These are phyloP conservation scores for Gila orcuttii DNA, from an alignment of 2,113 vertebrate genomes.

Conservation along the genomic window DNA sequence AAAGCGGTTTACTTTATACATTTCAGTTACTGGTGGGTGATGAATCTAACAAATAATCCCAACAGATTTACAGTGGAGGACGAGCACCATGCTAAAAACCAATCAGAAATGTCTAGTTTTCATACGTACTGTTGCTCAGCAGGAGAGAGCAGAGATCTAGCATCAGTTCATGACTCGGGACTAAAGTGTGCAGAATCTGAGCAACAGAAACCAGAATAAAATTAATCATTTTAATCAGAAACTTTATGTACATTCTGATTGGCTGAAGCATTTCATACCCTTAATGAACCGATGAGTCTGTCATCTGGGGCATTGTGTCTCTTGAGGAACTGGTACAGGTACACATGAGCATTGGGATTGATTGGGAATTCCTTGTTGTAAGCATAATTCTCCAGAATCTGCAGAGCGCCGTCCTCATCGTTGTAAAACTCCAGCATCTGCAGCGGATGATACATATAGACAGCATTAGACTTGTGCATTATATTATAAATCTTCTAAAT, in stretches of 20 bases:
- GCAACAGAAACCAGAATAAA: neutral
- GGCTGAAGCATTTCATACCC: constrained; percentile 72
- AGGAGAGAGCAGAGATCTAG: constrained; percentile 85
- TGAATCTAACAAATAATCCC: neutral
- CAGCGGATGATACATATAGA: constrained; percentile 2
- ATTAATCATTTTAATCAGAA: neutral
- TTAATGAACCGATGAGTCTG: constrained; percentile 77
- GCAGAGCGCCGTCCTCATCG: constrained; percentile 73
- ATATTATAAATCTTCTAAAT: too few species aligned
- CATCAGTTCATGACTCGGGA: constrained; percentile 92
- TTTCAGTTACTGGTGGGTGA: neutral
- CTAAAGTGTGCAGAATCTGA: constrained; percentile 81
- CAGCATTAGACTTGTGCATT: too few species aligned
- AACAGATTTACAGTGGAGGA: neutral
- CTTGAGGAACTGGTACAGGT: constrained; percentile 86
- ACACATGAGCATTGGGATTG: constrained; percentile 92
- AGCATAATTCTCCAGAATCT: constrained; percentile 84
- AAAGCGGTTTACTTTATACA: neutral
- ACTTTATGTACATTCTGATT: neutral
- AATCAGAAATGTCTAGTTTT: neutral
- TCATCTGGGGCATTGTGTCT: constrained; percentile 70
- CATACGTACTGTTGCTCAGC: constrained; percentile 80
- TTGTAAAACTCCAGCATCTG: constrained; percentile 91
- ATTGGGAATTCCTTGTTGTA: constrained; percentile 84
- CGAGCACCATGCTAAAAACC: neutral